Percentiles rank a stretch among this genome's conserved stretches.
These are phyloP conservation scores for Leptopilina myrica DNA, from an alignment of 2,888 invertebrate genomes.

Conservation along the genomic window DNA sequence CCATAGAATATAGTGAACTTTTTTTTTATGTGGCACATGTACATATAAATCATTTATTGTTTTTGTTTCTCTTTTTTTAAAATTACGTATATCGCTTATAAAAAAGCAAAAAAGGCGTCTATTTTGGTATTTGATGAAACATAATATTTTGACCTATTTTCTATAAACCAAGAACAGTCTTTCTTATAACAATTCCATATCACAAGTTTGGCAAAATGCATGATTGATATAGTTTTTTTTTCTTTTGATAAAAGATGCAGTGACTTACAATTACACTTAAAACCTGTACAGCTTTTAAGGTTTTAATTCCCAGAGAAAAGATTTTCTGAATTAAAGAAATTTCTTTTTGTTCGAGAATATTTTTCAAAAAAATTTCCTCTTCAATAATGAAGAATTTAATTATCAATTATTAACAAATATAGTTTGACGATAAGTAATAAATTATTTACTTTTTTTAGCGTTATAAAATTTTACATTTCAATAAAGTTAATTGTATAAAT, in stretches of 20 bases:
- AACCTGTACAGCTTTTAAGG: constrained; percentile 10
- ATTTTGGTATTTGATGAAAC: constrained; percentile 14
- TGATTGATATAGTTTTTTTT: background rate
- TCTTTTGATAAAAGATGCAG: background rate
- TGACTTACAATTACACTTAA: background rate
- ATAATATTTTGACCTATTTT: background rate
- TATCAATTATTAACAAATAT: too few species aligned
- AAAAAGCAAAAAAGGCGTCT: background rate
- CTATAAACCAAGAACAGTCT: constrained; percentile 6
- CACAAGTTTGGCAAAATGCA: constrained; percentile 13
- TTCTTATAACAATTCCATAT: constrained; percentile 9
- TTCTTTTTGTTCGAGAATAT: background rate
- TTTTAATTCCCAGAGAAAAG: constrained; percentile 10
- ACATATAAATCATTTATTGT: background rate
- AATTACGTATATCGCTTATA: constrained; percentile 1
- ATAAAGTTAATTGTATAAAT: too few species aligned
- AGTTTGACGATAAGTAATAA: too few species aligned
- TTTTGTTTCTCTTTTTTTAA: background rate
- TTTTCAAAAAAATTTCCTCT: background rate
- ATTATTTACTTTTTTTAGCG: too few species aligned
- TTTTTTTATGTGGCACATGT: constrained; percentile 2
- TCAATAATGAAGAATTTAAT: too few species aligned
- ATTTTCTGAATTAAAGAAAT: constrained; percentile 2
- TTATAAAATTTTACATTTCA: too few species aligned
- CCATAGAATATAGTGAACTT: background rate